These are phyloP conservation scores for Atherinomorus stipes DNA, from an alignment of 2,113 vertebrate species.

Conservation along the genomic window DNA sequence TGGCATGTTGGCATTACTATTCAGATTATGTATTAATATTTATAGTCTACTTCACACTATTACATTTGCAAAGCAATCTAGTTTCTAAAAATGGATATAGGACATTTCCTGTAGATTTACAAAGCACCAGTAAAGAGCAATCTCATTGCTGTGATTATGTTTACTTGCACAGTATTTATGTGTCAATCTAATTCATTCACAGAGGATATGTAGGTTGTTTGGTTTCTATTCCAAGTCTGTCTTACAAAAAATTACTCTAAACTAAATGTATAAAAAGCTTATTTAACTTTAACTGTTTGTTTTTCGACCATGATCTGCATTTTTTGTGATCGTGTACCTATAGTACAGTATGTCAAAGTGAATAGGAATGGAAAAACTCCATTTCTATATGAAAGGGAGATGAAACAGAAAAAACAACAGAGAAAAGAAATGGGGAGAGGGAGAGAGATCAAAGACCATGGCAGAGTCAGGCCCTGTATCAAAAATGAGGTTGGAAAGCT, in stretches of 20 bases:
- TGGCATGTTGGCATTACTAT: slow-evolving; percentile 46
- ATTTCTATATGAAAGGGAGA: slow-evolving; percentile 36
- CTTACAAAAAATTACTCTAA: slow-evolving; percentile 41
- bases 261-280: slow-evolving; percentile 29
- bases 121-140: slow-evolving; percentile 30
- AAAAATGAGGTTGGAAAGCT: slow-evolving; percentile 61
- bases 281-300: slow-evolving; percentile 44
- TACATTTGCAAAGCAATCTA: slow-evolving; percentile 48
- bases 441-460: slow-evolving; percentile 59
- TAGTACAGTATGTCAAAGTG: slow-evolving; percentile 37
- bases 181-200: slow-evolving; percentile 30
- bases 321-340: slow-evolving; percentile 20
- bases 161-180: slow-evolving; percentile 46
- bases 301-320: slow-evolving; percentile 10
- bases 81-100: slow-evolving; percentile 61
- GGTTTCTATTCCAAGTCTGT: slow-evolving; percentile 31
- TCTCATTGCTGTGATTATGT: slow-evolving; percentile 57
- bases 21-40: slow-evolving; percentile 71
- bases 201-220: slow-evolving; percentile 30
- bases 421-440: slow-evolving; percentile 18
- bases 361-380: slow-evolving; percentile 21
- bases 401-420: slow-evolving; percentile 36
- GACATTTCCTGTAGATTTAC: slow-evolving; percentile 51
- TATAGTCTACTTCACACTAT: slow-evolving; percentile 61
- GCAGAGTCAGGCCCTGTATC: slow-evolving; percentile 53